phyloP scores from a whole-genome alignment of 2,113 vertebrate genomes.

The Rostratula benghalensis region DNA sequence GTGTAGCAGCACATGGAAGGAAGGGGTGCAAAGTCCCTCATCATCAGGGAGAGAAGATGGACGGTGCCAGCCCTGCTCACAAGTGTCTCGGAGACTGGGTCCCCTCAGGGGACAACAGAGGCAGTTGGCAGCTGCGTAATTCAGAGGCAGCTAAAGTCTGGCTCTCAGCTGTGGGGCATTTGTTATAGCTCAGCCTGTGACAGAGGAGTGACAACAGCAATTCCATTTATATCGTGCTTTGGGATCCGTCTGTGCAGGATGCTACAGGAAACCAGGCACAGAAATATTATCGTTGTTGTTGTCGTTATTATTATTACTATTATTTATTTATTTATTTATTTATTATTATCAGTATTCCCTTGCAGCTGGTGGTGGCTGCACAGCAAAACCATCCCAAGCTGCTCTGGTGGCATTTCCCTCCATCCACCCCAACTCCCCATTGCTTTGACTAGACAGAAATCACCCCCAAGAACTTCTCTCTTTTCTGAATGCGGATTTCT shows the following conservation, averaged over 20 bases:
- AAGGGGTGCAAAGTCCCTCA: neutral
- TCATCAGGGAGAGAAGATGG: neutral
- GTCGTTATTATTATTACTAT: neutral
- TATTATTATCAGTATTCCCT: slow-evolving; percentile 7
- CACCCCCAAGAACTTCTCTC: slow-evolving; percentile 15
- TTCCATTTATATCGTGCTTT: neutral
- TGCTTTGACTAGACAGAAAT: slow-evolving; percentile 18
- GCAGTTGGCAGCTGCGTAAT: neutral
- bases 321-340: too few relatives aligned
- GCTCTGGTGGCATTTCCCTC: slow-evolving; percentile 27
- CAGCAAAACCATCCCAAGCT: neutral
- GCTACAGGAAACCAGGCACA: slow-evolving; percentile 44
- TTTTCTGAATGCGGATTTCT: neutral
- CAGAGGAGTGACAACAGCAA: slow-evolving; percentile 17
- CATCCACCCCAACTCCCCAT: slow-evolving; percentile 16
- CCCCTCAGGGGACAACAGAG: neutral
- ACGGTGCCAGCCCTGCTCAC: neutral
- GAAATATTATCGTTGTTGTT: slow-evolving; percentile 15
- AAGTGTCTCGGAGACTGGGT: accelerated
- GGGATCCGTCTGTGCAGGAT: neutral
- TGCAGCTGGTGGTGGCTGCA: slow-evolving; percentile 9
- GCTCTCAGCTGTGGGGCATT: neutral
- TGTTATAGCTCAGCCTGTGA: neutral
- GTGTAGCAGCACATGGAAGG: neutral
- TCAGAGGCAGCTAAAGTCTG: neutral